phyloP scores from a whole-genome alignment of 2,888 invertebrate genomes.

The Falcaria lacertinaria region DNA sequence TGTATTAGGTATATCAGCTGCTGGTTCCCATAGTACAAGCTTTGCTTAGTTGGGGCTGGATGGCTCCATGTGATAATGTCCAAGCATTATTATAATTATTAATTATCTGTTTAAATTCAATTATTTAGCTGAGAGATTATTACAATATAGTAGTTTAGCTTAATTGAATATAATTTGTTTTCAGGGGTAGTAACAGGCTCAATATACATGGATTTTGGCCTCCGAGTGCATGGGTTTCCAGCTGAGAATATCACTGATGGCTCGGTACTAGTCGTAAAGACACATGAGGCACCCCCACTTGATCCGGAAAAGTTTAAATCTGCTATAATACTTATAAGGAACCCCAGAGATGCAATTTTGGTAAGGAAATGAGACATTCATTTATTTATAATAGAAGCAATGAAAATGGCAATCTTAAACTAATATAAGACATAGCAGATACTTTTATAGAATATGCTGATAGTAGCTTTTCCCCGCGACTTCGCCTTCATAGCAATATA shows the following conservation, averaged over 20 bases:
- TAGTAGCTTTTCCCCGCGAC: no score
- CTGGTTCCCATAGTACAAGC: no score
- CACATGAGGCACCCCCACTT: conserved; percentile 86
- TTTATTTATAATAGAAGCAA: not conserved
- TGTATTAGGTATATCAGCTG: no score
- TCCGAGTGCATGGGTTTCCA: conserved; percentile 88
- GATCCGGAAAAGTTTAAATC: conserved; percentile 80
- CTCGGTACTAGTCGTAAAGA: conserved; percentile 88
- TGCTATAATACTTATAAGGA: conserved; percentile 85
- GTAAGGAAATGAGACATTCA: conserved; percentile 30
- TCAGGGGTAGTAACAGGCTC: conserved; percentile 87
- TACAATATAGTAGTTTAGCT: no score
- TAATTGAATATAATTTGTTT: no score
- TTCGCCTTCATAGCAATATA: no score
- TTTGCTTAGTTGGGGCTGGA: no score
- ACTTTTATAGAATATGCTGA: no score
- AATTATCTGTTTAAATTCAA: no score
- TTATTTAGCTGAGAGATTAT: no score
- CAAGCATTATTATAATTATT: no score
- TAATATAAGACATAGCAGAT: not conserved
- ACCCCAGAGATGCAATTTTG: conserved; percentile 85
- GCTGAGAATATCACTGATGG: conserved; percentile 88
- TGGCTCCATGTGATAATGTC: no score
- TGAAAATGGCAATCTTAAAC: not conserved
- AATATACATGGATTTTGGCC: conserved; percentile 89